phyloP scores from a whole-genome alignment of 2,797 vertebrate genomes.

The Mionectes olivaceus region DNA sequence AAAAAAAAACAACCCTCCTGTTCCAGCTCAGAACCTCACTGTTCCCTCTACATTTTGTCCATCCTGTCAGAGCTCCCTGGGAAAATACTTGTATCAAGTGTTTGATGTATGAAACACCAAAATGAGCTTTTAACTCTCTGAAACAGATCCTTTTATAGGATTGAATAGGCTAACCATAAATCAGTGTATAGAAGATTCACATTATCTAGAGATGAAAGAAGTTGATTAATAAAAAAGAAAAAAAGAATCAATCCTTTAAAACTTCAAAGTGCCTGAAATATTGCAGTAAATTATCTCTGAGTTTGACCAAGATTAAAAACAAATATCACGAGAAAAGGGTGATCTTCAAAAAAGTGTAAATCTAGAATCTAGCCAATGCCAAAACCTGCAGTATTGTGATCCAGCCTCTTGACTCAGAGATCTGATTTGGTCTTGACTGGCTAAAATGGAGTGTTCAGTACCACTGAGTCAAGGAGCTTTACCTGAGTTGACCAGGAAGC shows the following conservation, averaged over 20 bases:
- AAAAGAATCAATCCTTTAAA: neutral
- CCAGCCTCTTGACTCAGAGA: neutral
- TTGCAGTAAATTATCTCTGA: neutral
- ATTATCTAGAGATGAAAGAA: neutral
- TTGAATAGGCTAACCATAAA: neutral
- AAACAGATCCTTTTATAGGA: neutral
- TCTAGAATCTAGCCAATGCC: neutral
- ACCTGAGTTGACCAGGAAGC: neutral
- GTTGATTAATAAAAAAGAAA: neutral
- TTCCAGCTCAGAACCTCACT: neutral
- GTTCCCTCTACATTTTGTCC: neutral
- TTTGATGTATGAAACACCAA: neutral
- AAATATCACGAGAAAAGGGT: neutral
- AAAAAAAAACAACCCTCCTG: neutral
- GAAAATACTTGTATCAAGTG: neutral
- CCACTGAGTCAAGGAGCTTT: neutral
- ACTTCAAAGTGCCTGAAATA: neutral
- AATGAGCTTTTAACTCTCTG: neutral
- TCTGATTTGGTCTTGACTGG: neutral
- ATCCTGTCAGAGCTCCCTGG: neutral
- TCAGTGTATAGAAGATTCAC: neutral
- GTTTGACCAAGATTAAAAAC: neutral
- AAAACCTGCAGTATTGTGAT: neutral
- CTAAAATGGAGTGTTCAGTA: neutral
- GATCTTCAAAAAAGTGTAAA: neutral